Evolutionary conservation across 2,113 vertebrate species (phyloP), one percentile per base, ranked within the genome.

Genomic region (Tyrannus savana): DNA sequence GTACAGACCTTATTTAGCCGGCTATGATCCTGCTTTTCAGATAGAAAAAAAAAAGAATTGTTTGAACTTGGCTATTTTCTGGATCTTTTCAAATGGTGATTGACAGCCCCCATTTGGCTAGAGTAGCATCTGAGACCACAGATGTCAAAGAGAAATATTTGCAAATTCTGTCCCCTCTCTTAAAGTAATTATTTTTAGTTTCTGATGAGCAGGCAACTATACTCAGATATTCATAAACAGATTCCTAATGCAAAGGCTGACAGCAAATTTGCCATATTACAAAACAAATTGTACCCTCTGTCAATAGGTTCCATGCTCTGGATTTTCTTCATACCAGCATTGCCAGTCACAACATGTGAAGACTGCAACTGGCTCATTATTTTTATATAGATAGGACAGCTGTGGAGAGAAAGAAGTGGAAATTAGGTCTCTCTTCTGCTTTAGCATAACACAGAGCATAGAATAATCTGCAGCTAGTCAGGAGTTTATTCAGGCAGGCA

Each of bases 141-240:
- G 89, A 93, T 90, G 89, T 93, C 86, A 92, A 89, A 87, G 59
- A 89, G 64, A 97, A 97, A 93, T 95, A 94, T 95, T 93, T 95
- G 79, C 91, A 90, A 95, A 92, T 93, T 94, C 89, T 86, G 30
- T 89, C 87, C 80, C 50, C 76, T 71, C 47, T 90, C 83, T 60
- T 79, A 90, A 93, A 93, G 85, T 59, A 86, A 95, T 95, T 95
- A 95, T 95, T 95, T 96, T 96, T 95, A 92, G 89, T 89, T 94
- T 90, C 83, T 89, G 72, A 93, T 5, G 5, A 93, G 47, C 42
- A 95, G 76, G 42, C 90, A 81, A 22, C 64, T 86, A 67, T 81
- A 84, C 52, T 30, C 86, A 94, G 59, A 90, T 93, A 96, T 63
- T 90, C 86, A 90, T 77, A 81, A 95, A 86, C 79, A 90, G 64